A percentile compares a stretch with the other conserved stretches of the same genome.
These are phyloP conservation scores for Mungos mungo DNA, from an alignment of 2,113 vertebrate genomes.

Conservation along the genomic window DNA sequence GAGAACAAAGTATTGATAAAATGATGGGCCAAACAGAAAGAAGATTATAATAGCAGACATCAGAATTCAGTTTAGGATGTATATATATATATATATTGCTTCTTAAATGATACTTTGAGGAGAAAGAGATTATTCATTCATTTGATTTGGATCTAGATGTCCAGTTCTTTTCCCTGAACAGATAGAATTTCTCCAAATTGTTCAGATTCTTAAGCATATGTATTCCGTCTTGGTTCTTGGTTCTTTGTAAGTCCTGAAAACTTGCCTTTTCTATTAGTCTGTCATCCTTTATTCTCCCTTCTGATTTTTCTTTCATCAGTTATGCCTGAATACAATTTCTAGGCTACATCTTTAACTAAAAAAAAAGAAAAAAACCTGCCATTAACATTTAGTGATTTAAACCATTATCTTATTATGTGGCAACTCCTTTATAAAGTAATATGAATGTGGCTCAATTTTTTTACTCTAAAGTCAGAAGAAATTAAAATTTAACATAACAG, in stretches of 20 bases:
- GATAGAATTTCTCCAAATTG: not conserved
- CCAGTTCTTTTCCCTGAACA: not conserved
- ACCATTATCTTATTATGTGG: not conserved
- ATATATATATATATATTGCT: not conserved
- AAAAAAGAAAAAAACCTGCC: not conserved
- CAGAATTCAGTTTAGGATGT: not conserved
- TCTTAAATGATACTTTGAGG: not conserved
- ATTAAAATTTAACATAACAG: not conserved
- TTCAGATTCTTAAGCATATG: constrained; percentile 1
- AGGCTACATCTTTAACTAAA: not conserved
- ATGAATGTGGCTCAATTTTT: not conserved
- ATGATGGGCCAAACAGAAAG: not conserved
- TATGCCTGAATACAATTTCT: not conserved
- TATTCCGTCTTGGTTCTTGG: not conserved
- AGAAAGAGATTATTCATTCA: not conserved
- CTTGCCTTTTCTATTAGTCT: not conserved
- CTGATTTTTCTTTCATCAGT: not conserved
- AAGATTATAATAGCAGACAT: not conserved
- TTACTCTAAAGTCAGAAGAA: constrained; percentile 27
- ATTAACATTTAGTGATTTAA: not conserved
- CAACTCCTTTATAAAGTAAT: not conserved
- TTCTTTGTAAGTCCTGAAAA: not conserved
- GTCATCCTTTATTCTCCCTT: not conserved
- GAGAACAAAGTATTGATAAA: not conserved
- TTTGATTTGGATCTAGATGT: not conserved